phyloP scores from a whole-genome alignment of 2,113 vertebrate species.

The Catharus fuscescens region DNA sequence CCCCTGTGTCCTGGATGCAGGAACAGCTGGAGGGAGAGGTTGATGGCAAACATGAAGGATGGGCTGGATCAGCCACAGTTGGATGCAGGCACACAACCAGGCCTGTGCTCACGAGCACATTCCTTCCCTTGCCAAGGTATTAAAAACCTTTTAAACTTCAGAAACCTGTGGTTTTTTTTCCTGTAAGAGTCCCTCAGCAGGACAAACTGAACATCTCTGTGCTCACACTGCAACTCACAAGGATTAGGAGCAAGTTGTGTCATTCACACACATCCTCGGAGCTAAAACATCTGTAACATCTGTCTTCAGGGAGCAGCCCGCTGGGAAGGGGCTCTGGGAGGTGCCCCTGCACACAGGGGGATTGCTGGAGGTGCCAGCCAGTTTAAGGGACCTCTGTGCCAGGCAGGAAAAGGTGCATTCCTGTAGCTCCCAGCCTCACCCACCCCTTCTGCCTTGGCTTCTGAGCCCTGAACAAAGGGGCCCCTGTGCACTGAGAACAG shows the following conservation, averaged over 20 bases:
- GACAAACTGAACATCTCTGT: background rate
- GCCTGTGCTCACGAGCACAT: background rate
- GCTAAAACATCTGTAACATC: background rate
- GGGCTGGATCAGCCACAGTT: background rate
- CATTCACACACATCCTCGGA: background rate
- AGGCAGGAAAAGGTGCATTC: background rate
- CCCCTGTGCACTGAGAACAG: background rate
- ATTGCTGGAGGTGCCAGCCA: background rate
- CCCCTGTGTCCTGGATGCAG: background rate
- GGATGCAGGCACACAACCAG: background rate
- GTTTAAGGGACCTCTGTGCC: background rate
- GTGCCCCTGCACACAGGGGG: background rate
- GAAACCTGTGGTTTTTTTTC: background rate
- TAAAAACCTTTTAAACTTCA: background rate
- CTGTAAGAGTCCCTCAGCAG: background rate
- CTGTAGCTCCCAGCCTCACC: background rate
- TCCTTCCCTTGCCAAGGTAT: background rate
- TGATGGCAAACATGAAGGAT: accelerated
- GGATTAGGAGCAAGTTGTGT: background rate
- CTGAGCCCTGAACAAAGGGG: background rate
- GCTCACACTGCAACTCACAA: background rate
- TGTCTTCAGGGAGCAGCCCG: background rate
- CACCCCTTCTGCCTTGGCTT: background rate
- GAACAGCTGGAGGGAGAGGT: background rate
- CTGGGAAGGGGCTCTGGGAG: background rate